Percentiles rank a stretch among this genome's conserved stretches.
Evolutionary conservation across 1,140 invertebrate species (phyloP).

Genomic region (Drosophila azteca): DNA sequence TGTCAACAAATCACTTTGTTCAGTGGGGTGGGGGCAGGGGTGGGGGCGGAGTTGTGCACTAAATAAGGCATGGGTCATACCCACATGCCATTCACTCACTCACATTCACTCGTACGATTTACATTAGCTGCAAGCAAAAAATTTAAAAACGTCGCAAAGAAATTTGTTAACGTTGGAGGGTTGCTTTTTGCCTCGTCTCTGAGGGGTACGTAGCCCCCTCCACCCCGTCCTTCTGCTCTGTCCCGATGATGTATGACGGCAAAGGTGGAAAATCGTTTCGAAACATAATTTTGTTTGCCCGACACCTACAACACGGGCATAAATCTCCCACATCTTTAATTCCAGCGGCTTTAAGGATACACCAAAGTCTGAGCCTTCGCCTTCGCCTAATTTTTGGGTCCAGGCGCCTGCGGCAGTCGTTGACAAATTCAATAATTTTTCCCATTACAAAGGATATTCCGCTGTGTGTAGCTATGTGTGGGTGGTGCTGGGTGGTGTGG

Average conservation of each 20-base stretch:
- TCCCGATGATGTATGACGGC: slow-evolving; percentile 75
- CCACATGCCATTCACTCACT: slow-evolving; percentile 31
- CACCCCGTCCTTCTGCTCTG: background rate
- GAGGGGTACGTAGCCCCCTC: background rate
- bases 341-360: slow-evolving; percentile 46
- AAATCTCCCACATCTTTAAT: slow-evolving; percentile 62
- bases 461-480: slow-evolving; percentile 8
- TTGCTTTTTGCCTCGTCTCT: slow-evolving; percentile 48
- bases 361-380: slow-evolving; percentile 21
- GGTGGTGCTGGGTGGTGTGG: background rate
- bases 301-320: slow-evolving; percentile 71
- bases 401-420: slow-evolving; percentile 67
- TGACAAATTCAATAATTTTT: slow-evolving; percentile 83
- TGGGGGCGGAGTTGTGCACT: slow-evolving; percentile 52
- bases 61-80: slow-evolving; percentile 68
- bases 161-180: slow-evolving; percentile 79
- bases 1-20: slow-evolving; percentile 79
- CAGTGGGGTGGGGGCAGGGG: slow-evolving; percentile 5
- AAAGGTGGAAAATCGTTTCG: slow-evolving; percentile 78
- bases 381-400: slow-evolving; percentile 28
- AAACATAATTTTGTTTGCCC: slow-evolving; percentile 79
- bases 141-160: slow-evolving; percentile 82
- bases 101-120: slow-evolving; percentile 57
- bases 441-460: slow-evolving; percentile 73
- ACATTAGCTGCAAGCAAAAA: slow-evolving; percentile 64